A percentile compares a stretch with the other conserved stretches of the same genome.
These are phyloP conservation scores for Paraescarpia echinospica DNA, from an alignment of 1,140 invertebrate species.

Conservation along the genomic window DNA sequence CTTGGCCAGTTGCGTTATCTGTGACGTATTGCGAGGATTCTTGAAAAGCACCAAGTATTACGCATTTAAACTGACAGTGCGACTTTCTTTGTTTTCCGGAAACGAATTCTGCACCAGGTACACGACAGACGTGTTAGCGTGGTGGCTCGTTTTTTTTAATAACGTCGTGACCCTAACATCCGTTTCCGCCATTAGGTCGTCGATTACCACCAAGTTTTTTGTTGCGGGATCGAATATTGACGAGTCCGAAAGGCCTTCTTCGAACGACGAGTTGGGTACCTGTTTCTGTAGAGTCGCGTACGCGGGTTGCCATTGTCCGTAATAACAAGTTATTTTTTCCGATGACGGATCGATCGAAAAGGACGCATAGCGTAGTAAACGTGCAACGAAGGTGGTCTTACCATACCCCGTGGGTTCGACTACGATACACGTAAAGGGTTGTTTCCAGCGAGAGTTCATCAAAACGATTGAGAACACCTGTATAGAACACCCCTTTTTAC, in stretches of 20 bases:
- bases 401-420: background rate
- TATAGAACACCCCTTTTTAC: background rate
- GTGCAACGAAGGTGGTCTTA: conserved; percentile 6
- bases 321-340: background rate
- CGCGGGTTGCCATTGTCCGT: background rate
- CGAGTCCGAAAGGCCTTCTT: background rate
- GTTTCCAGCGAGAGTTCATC: background rate
- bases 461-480: background rate
- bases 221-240: background rate
- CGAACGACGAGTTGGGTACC: background rate
- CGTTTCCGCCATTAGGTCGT: conserved; percentile 8
- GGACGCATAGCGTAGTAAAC: background rate
- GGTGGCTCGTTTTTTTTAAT: background rate
- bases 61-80: background rate
- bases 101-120: conserved; percentile 13
- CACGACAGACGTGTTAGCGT: background rate
- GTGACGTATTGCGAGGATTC: background rate
- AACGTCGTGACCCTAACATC: conserved; percentile 9
- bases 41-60: conserved; percentile 9
- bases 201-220: background rate
- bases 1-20: background rate
- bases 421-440: conserved; percentile 6
- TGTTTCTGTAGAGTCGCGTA: background rate
- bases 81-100: background rate
- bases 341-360: background rate